A percentile compares a stretch with the other conserved stretches of the same genome.
phyloP scores from a whole-genome alignment of 2,888 invertebrate species.

The Syritta pipiens region DNA sequence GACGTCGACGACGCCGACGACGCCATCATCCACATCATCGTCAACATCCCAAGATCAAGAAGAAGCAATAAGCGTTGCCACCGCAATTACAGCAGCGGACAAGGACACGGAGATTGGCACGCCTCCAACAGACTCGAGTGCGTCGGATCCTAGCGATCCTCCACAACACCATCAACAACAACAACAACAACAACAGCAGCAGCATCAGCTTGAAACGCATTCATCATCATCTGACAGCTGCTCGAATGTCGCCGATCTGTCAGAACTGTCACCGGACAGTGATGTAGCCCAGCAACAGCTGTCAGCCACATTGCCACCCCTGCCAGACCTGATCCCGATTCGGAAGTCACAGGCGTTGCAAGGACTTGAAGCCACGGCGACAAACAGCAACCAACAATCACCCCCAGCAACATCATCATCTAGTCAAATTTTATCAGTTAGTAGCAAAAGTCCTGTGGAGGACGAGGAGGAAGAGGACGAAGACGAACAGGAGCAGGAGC shows the following conservation, averaged over 20 bases:
- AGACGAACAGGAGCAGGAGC: neutral
- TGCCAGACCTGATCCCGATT: conserved; percentile 63
- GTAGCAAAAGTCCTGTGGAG: conserved; percentile 52
- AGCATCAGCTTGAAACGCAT: too few relatives aligned
- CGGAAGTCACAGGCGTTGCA: conserved; percentile 49
- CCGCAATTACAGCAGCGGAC: conserved; percentile 11
- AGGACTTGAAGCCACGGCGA: conserved; percentile 31
- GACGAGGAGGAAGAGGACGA: conserved; percentile 5
- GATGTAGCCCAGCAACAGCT: conserved; percentile 51
- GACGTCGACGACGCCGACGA: conserved; percentile 2
- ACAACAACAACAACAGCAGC: neutral
- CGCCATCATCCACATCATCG: conserved; percentile 17
- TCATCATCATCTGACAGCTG: conserved; percentile 39
- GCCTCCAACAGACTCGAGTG: conserved; percentile 1
- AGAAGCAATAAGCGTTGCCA: conserved; percentile 39
- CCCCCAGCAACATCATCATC: conserved; percentile 51
- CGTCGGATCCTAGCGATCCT: conserved; percentile 58
- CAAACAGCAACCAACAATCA: conserved; percentile 29
- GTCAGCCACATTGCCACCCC: conserved; percentile 52
- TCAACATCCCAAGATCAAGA: conserved; percentile 21
- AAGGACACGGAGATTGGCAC: conserved; percentile 20
- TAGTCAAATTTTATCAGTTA: conserved; percentile 67
- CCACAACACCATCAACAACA: neutral
- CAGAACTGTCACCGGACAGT: conserved; percentile 37
- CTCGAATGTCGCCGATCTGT: conserved; percentile 30